These are phyloP conservation scores for Scaptomyza pallida DNA, from an alignment of 1,140 invertebrate species.

Conservation along the genomic window DNA sequence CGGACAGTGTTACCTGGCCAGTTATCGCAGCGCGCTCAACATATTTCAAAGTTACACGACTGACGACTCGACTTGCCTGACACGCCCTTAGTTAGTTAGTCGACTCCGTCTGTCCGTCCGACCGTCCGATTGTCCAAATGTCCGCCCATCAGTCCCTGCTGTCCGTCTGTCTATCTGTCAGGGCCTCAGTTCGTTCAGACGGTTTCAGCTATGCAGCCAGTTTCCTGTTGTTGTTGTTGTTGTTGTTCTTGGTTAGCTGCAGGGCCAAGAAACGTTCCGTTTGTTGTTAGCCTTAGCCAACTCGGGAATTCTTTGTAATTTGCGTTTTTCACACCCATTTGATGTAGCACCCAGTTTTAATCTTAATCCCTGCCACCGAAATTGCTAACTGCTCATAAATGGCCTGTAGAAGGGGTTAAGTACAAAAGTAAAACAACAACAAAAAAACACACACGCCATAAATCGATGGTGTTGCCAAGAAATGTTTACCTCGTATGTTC, in stretches of 20 bases:
- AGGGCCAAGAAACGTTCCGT: conserved; percentile 33
- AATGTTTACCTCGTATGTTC: conserved; percentile 42
- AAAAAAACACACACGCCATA: conserved; percentile 46
- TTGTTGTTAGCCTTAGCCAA: background rate
- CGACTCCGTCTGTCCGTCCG: conserved; percentile 20
- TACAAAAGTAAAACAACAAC: conserved; percentile 9
- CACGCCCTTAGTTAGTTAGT: conserved; percentile 80
- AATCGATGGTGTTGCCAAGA: conserved; percentile 69
- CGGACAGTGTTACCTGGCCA: conserved; percentile 60
- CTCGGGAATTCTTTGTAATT: conserved; percentile 75
- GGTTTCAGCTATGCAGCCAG: conserved; percentile 63
- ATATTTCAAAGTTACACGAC: conserved; percentile 81
- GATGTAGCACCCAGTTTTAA: conserved; percentile 78
- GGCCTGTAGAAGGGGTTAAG: conserved; percentile 23
- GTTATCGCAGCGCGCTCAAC: conserved; percentile 75
- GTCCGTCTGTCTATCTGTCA: conserved; percentile 35
- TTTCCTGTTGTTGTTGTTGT: conserved; percentile 58
- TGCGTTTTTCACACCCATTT: conserved; percentile 81
- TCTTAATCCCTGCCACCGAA: conserved; percentile 80
- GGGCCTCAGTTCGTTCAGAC: conserved; percentile 42
- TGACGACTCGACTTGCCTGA: conserved; percentile 63
- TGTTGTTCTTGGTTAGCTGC: conserved; percentile 52
- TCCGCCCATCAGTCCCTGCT: conserved; percentile 15
- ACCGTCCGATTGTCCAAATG: conserved; percentile 16
- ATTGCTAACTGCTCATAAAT: conserved; percentile 73